phyloP scores from a whole-genome alignment of 2,113 vertebrate genomes.

The Rallus limicola region DNA sequence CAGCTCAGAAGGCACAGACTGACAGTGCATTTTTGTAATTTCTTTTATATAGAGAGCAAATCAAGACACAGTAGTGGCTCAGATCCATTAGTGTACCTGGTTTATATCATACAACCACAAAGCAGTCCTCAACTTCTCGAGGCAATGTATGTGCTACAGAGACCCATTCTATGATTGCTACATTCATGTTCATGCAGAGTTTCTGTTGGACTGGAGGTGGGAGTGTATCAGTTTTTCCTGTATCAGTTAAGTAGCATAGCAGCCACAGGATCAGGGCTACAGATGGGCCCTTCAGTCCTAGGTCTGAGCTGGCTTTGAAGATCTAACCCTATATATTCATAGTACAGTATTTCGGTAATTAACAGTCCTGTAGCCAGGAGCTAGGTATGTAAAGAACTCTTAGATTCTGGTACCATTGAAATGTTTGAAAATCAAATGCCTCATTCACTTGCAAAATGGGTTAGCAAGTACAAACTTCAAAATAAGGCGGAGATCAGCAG shows the following conservation, averaged over 20 bases:
- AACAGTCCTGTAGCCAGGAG: background rate
- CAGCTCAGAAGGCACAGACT: background rate
- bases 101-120: background rate
- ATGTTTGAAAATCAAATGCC: background rate
- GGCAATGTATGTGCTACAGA: background rate
- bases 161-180: background rate
- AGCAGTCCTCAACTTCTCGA: background rate
- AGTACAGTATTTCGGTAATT: background rate
- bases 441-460: too few species aligned
- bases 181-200: accelerated
- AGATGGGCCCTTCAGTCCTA: background rate
- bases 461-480: background rate
- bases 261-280: background rate
- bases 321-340: background rate
- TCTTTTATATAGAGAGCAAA: background rate
- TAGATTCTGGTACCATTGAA: background rate
- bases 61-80: background rate
- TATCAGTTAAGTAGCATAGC: background rate
- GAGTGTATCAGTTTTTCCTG: background rate
- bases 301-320: background rate
- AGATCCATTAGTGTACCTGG: background rate
- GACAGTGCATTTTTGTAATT: background rate
- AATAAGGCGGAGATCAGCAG: background rate
- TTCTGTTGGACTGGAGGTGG: background rate
- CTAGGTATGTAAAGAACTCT: background rate